Conservation (phyloP, 2,113 vertebrate genomes). For the Hippocampus abdominalis region DNA sequence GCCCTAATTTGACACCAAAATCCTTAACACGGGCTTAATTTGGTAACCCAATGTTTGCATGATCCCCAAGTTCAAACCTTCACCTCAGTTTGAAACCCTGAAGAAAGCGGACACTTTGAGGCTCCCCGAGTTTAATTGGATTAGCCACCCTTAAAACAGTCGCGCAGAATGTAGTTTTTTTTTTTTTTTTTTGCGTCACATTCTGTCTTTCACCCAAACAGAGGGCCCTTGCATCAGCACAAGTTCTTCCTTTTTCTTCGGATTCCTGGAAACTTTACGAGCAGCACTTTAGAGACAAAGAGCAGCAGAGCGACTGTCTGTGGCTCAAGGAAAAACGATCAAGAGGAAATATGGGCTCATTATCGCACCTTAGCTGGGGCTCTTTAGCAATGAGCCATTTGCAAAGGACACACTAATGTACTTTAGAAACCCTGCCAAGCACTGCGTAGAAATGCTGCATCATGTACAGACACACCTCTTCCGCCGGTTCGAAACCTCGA, state of each 20-base stretch:
- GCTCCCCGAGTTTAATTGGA: constrained; percentile 35
- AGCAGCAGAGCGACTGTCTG: neutral
- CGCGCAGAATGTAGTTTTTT: neutral
- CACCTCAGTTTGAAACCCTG: neutral
- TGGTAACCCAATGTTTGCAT: no score
- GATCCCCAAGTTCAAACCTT: constrained; percentile 9
- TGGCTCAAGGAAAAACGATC: constrained; percentile 30
- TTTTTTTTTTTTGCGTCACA: constrained; percentile 37
- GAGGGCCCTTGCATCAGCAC: constrained; percentile 35
- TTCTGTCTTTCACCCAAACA: constrained; percentile 12
- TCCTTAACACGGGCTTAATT: neutral
- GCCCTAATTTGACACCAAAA: constrained; percentile 14
- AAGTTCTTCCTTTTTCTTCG: constrained; percentile 30
- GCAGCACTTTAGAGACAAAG: constrained; percentile 31
- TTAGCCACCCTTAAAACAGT: constrained; percentile 52
- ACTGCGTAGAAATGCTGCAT: neutral
- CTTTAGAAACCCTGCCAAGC: neutral
- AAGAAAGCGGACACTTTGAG: constrained; percentile 8
- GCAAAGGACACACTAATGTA: constrained; percentile 28
- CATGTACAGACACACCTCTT: constrained; percentile 1
- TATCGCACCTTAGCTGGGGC: constrained; percentile 17
- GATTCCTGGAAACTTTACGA: constrained; percentile 15
- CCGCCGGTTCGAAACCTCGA: neutral
- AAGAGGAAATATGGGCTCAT: constrained; percentile 39
- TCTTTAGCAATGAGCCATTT: constrained; percentile 35